Evolutionary conservation across 2,113 vertebrate genomes (phyloP), one percentile per base, ranked within the genome.

Genomic region (Apus apus): DNA sequence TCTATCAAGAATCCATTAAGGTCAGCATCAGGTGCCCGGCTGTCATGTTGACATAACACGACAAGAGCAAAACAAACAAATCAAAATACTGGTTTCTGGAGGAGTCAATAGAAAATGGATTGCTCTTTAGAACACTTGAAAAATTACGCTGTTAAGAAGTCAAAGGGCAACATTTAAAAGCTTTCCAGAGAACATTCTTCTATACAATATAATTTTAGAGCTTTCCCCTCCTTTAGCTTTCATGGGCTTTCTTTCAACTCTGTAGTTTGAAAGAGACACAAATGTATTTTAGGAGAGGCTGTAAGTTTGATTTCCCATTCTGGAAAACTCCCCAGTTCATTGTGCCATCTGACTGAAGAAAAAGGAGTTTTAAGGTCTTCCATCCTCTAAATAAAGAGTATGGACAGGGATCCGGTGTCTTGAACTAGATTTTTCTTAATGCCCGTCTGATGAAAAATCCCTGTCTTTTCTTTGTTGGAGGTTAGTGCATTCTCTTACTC

Each of bases 1-100:
- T 96, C 71, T 85, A 15, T 94, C 56, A 90, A 64, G 79, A 86
- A 58, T 90, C 85, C 82, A 64, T 46, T 91, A 91, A 83, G 64
- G 82, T 70, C 82, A 93, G 48, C 72, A 48, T 80, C 53, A 81
- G 90, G 64, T 91, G 72, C 75, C 75, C 80, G 61, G 46, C 60
- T 87, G 78, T 95, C 82, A 67, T 51, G 53, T 66, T 96, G 74
- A 78, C n/a, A n/a, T 87, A 76, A 56, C 29, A 13, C 14, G 13
- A 79, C 3, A 34, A 90, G 73, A 93, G 32, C 71, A 91, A 91
- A 93, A 54, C 36, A 85, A 95, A 85, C 40, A 89, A 91, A 56
- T 51, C 68, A 75, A 90, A 90, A 48, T 45, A 70, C 16, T 77
- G 38, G 79, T 96, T 93, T 87, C 64, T 94, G 40, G 51, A 88